These are phyloP conservation scores for Sebastes iracundus DNA, from an alignment of 2,797 vertebrate species.

Conservation along the genomic window DNA sequence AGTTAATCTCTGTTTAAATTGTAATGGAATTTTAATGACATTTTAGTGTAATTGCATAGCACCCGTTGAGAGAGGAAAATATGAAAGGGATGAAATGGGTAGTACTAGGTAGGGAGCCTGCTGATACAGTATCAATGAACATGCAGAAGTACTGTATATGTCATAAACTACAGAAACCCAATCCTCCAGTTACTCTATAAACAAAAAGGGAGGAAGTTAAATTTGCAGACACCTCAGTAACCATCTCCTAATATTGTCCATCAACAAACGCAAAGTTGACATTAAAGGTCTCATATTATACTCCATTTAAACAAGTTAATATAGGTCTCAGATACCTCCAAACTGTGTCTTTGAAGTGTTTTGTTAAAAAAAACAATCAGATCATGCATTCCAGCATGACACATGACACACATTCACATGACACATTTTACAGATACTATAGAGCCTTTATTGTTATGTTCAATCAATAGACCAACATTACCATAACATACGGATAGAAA, in stretches of 20 bases:
- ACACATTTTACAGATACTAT: no score
- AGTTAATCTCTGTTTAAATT: background rate
- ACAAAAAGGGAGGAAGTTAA: background rate
- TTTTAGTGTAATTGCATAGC: constrained; percentile 3
- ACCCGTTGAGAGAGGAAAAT: background rate
- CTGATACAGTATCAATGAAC: background rate
- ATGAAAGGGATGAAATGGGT: background rate
- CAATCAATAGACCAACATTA: no score
- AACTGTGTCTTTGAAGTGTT: background rate
- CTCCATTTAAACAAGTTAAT: background rate
- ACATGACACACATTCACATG: no score
- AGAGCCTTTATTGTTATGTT: no score
- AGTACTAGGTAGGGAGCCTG: background rate
- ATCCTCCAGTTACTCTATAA: background rate
- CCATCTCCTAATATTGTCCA: background rate
- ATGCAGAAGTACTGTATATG: background rate
- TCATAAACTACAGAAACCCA: no score
- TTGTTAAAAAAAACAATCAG: background rate
- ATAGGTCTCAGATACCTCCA: background rate
- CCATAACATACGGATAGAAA: no score
- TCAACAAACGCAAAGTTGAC: background rate
- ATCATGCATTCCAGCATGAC: no score
- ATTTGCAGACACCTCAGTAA: background rate
- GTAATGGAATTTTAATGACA: constrained; percentile 28
- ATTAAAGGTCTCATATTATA: background rate